Evolutionary conservation across 2,888 invertebrate genomes (phyloP), one percentile per base, ranked within the genome.

Genomic region (Neoaliturus tenellus): DNA sequence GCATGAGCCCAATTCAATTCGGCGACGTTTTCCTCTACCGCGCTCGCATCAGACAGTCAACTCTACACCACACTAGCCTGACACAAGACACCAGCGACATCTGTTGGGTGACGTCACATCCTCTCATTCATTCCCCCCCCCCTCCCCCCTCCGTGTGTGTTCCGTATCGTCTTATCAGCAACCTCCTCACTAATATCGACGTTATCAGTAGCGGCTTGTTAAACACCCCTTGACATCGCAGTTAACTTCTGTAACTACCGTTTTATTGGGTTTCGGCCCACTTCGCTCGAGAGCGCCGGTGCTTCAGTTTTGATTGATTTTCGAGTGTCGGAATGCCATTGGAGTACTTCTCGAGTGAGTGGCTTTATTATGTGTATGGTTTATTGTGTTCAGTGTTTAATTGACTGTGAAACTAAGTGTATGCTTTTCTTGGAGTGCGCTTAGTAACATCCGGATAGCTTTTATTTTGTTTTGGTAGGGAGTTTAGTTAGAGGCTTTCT

Each of bases 71-170:
- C 51, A 51, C 20, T 31, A 28, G 28, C 10, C 14, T n/a, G 62
- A 17, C 62, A 62, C 28, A 31, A 25, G 28, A 62, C 62, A 62
- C 62, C 14, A 55, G 41, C 71, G 71, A 71, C 71, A 71, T 35
- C 71, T 71, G 71, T 35, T 62, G 6, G 17, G 71, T 71, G 71
- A 71, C 71, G 71, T 71, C 71, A 71, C 71, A 71, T 71, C 71
- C 71, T 71, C 28, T 39, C 71, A 71, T 71, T 71, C 39, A 71
- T 62, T 62, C 14, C 28, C 62, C 62, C 62, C 62, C 23, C 51
- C 51, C 48, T 48, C 14, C 48, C 48, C 10, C 6, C 48, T n/a
- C n/a, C n/a, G n/a, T n/a, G n/a, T n/a, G n/a, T n/a, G n/a, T n/a
- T n/a, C n/a, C n/a, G n/a, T n/a, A n/a, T n/a, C 48, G 48, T 3